Percentiles rank a stretch among this genome's conserved stretches.
These are phyloP conservation scores for Aurelia coerulea DNA, from an alignment of 30 jellyfish, hydroid and myxozoan genomes.

Conservation along the genomic window DNA sequence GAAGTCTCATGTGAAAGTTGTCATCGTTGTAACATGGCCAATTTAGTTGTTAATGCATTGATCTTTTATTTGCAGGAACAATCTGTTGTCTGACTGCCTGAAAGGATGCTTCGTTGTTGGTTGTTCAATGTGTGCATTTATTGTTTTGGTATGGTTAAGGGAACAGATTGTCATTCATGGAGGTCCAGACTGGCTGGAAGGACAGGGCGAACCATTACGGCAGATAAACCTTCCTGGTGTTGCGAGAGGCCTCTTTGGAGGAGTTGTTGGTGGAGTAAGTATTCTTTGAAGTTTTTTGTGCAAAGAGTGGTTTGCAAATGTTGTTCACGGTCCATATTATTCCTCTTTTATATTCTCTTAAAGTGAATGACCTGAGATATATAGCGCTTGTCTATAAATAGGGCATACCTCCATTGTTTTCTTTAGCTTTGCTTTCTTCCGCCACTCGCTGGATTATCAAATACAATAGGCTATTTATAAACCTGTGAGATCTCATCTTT, in stretches of 20 bases:
- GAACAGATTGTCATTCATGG: constrained; percentile 98
- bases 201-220: constrained; percentile 67
- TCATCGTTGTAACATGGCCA: too few species aligned
- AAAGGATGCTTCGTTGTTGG: constrained; percentile 92
- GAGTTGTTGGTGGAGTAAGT: constrained; percentile 63
- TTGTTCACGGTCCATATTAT: neutral
- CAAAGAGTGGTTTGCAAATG: neutral
- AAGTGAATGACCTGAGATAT: too few species aligned
- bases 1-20: too few species aligned
- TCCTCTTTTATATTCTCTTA: too few species aligned
- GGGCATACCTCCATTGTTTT: too few species aligned
- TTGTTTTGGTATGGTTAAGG: constrained; percentile 93
- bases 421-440: too few species aligned
- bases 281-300: neutral
- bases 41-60: too few species aligned
- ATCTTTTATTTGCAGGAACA: constrained; percentile 55
- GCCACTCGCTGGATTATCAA: too few species aligned
- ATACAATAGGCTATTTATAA: too few species aligned
- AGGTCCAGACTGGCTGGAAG: constrained; percentile 98
- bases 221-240: constrained; percentile 77
- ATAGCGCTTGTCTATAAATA: too few species aligned
- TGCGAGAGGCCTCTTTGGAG: constrained; percentile 76
- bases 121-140: constrained; percentile 91
- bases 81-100: constrained; percentile 80
- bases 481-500: too few species aligned